Evolutionary conservation across 2,888 invertebrate genomes (phyloP).

Genomic region (Zaprionus obscuricornis): DNA sequence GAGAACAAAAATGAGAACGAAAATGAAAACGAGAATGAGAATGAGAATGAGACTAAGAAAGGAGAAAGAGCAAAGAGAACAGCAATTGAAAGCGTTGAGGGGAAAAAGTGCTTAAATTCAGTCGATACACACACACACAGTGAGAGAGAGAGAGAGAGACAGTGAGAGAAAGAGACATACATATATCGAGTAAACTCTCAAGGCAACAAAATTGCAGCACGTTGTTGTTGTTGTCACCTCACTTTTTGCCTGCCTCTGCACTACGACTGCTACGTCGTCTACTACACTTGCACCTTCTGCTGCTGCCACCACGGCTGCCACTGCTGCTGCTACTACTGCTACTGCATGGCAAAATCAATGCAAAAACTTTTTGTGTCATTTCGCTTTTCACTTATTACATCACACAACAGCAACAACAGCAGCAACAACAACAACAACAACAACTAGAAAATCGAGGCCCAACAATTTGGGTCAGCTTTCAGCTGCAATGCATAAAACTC

Average conservation of each 20-base stretch:
- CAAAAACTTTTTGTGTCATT: constrained; percentile 65
- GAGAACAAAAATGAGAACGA: constrained; percentile 20
- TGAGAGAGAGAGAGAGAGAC: too few species aligned
- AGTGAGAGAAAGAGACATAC: too few species aligned
- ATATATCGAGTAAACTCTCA: too few species aligned
- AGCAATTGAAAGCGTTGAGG: too few species aligned
- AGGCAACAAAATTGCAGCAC: too few species aligned
- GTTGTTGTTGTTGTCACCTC: too few species aligned
- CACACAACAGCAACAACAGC: constrained; percentile 47
- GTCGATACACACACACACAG: too few species aligned
- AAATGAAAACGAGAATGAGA: neutral
- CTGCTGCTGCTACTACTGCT: neutral
- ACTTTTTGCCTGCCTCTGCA: too few species aligned
- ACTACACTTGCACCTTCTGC: too few species aligned
- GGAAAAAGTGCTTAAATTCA: too few species aligned
- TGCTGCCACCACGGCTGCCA: neutral
- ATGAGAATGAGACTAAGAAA: neutral
- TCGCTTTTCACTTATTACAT: constrained; percentile 73
- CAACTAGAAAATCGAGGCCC: constrained; percentile 56
- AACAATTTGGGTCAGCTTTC: constrained; percentile 52
- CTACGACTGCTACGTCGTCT: too few species aligned
- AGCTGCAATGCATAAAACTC: constrained; percentile 17
- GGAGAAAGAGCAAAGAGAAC: constrained; percentile 21
- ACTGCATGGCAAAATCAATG: constrained; percentile 60
- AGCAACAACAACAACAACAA: constrained; percentile 13